Percentiles rank a stretch among this genome's conserved stretches.
Conservation (phyloP, 2,113 vertebrate genomes). For the Baryphthengus martii region DNA sequence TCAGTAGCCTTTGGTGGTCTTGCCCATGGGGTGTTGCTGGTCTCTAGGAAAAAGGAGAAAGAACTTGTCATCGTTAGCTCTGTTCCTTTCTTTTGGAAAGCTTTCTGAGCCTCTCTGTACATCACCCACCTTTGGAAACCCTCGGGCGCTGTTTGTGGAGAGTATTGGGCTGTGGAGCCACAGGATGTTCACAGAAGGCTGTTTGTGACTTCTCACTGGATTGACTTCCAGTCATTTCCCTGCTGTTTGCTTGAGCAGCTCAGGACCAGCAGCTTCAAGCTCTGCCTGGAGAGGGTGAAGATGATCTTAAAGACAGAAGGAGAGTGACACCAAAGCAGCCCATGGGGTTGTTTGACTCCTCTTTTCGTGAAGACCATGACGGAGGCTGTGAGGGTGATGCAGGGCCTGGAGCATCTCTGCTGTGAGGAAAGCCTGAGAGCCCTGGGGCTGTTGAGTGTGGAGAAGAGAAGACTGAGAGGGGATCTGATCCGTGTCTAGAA, state of each 20-base stretch:
- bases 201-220: background rate
- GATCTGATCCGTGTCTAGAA: too few species aligned
- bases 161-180: background rate
- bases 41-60: background rate
- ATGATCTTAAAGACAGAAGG: background rate
- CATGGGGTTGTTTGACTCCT: background rate
- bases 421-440: too few species aligned
- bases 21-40: background rate
- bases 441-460: too few species aligned
- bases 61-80: background rate
- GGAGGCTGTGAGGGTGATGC: too few species aligned
- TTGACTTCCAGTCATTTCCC: background rate
- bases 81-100: background rate
- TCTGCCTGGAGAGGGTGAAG: background rate
- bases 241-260: background rate
- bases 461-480: too few species aligned
- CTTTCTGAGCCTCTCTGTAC: background rate
- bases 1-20: background rate
- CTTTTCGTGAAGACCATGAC: rapidly evolving
- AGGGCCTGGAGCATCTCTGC: too few species aligned
- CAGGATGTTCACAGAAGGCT: background rate
- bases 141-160: background rate
- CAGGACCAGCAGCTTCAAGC: background rate
- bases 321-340: background rate
- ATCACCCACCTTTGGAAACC: background rate